Evolutionary conservation across 2,113 vertebrate genomes (phyloP).

Genomic region (Speoplatyrhinus poulsoni): DNA sequence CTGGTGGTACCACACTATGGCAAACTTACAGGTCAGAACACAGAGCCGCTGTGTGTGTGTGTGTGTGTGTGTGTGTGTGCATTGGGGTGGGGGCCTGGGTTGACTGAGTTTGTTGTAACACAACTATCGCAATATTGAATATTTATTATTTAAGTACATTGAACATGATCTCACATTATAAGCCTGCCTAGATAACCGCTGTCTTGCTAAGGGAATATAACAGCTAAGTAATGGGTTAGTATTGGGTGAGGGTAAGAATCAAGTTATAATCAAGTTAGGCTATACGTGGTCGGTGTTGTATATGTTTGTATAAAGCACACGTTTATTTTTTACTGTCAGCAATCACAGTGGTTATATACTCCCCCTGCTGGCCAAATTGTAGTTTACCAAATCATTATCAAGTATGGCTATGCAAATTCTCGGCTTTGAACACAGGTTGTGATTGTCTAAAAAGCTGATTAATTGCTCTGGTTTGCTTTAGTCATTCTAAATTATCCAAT

Average conservation of each 20-base stretch:
- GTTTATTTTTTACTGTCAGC: slow-evolving; percentile 3
- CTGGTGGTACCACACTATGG: slow-evolving; percentile 99
- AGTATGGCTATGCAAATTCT: not conserved
- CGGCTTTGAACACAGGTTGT: not conserved
- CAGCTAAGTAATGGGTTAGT: too few relatives aligned
- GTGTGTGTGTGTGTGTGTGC: slow-evolving; percentile 13
- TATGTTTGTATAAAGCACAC: not conserved
- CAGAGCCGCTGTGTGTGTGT: slow-evolving; percentile 4
- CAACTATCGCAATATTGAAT: too few relatives aligned
- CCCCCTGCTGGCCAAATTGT: slow-evolving; percentile 31
- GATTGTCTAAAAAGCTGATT: not conserved
- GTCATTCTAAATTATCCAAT: not conserved
- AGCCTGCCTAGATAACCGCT: slow-evolving; percentile 4
- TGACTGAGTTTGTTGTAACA: not conserved
- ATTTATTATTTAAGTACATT: not conserved
- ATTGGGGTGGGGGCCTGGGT: not conserved
- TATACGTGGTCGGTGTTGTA: slow-evolving; percentile 7
- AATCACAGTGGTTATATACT: not conserved
- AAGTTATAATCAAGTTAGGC: not conserved
- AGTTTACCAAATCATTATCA: not conserved
- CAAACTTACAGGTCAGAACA: slow-evolving; percentile 87
- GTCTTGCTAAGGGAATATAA: not conserved
- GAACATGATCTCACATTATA: not conserved
- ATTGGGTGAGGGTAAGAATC: not conserved
- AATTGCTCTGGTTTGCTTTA: not conserved